Conservation (phyloP, 1,140 invertebrate species). For the Ips nitidus region DNA sequence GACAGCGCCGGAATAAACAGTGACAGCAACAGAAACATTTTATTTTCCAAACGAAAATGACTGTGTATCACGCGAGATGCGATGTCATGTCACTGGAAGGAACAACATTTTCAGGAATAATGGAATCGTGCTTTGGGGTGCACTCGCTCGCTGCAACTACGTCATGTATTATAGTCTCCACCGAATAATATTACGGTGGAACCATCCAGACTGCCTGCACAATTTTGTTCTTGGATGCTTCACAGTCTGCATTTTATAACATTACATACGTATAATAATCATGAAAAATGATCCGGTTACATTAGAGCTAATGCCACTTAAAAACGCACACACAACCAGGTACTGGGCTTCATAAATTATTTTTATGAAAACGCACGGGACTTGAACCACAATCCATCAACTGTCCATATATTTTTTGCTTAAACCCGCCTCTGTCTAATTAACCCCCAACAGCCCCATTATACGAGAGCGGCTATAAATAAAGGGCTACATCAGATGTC, state of each 20-base stretch:
- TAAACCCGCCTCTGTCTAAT: neutral
- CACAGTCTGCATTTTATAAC: too few relatives aligned
- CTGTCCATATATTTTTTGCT: constrained; percentile 1
- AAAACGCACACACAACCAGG: neutral
- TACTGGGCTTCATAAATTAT: neutral
- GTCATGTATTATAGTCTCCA: neutral
- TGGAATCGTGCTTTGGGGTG: constrained; percentile 7
- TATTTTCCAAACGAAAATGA: constrained; percentile 11
- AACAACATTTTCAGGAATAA: constrained; percentile 12
- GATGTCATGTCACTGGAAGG: constrained; percentile 5
- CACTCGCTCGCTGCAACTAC: neutral
- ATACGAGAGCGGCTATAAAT: neutral
- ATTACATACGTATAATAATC: neutral
- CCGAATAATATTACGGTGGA: too few relatives aligned
- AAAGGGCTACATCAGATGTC: neutral
- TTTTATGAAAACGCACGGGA: neutral
- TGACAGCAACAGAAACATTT: constrained; percentile 13
- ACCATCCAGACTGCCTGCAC: too few relatives aligned
- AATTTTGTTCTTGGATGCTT: too few relatives aligned
- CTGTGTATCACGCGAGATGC: constrained; percentile 6
- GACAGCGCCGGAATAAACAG: constrained; percentile 9
- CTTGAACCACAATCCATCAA: neutral
- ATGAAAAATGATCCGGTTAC: neutral
- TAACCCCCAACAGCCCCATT: neutral
- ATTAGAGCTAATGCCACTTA: neutral